Evolutionary conservation across 2,113 vertebrate genomes (phyloP), one percentile per base, ranked within the genome.

Genomic region (Theristicus caerulescens): DNA sequence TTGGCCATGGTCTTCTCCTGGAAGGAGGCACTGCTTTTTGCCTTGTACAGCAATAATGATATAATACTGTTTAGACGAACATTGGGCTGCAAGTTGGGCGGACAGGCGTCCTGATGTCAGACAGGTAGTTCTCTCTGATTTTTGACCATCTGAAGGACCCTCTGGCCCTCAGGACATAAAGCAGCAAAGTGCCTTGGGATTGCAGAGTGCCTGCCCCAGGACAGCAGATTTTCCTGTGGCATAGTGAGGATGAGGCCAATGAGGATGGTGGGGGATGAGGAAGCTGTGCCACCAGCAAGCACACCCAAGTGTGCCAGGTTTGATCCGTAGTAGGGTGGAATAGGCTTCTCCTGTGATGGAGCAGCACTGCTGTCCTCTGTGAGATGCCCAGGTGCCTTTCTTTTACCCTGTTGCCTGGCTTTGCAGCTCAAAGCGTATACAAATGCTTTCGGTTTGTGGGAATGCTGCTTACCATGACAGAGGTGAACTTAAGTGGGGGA

Each of bases 161-260:
- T 44, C 27, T 31, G 6, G 13, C n/a, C 36, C 14, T 29, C 54
- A 44, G 19, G 40, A 55, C 46, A 16, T 24, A 29, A 34, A 59
- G 38, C 61, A 67, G 22, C 40, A 17, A 59, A 34, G 32, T 38
- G 15, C 29, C 24, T 49, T 29, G 62, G 61, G 54, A 17, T 25
- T 40, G 29, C 34, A 11, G 55, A 27, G 32, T 24, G 26, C n/a
- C 40, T 0, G 1, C 14, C 36, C 36, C 36, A 18, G 44, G 21
- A 13, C 44, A 74, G 78, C 31, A 22, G 52, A 36, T 51, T 31
- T 44, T 32, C 25, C 59, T 20, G 29, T n/a, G n/a, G 25, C 58
- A 21, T 16, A 9, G 76, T 2, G 3, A n/a, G n/a, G n/a, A n/a
- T 46, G 62, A 38, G 38, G 64, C 32, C 2, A 4, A 13, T 0